These are phyloP conservation scores for Laupala kohalensis DNA, from an alignment of 1,140 invertebrate species.

Conservation along the genomic window DNA sequence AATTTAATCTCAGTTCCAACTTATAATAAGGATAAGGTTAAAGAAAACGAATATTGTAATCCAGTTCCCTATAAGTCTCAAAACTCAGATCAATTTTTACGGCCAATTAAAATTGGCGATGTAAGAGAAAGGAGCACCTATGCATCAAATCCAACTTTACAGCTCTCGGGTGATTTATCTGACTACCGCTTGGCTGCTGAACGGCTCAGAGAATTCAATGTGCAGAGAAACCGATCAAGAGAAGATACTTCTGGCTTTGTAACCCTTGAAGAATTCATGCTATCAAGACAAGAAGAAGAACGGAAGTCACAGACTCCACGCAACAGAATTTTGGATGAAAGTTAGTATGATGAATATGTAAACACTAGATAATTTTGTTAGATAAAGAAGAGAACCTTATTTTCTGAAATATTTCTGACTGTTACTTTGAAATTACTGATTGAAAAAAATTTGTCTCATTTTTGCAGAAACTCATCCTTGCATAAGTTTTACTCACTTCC, in stretches of 20 bases:
- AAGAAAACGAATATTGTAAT: neutral
- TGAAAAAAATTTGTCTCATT: neutral
- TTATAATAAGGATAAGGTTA: neutral
- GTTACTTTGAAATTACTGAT: too few species aligned
- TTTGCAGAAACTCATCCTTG: too few species aligned
- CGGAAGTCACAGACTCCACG: conserved; percentile 21
- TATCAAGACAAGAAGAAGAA: conserved; percentile 54
- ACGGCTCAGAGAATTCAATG: conserved; percentile 24
- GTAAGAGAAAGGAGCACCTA: conserved; percentile 28
- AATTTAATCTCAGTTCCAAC: neutral
- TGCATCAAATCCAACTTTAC: conserved; percentile 37
- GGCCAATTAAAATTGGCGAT: neutral
- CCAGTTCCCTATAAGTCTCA: neutral
- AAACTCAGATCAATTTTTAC: neutral
- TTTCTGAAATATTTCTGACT: too few species aligned
- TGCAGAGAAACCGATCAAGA: conserved; percentile 28
- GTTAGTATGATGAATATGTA: too few species aligned
- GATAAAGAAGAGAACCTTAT: too few species aligned
- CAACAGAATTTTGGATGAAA: neutral
- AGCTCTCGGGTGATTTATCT: conserved; percentile 22
- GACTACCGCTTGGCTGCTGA: conserved; percentile 23
- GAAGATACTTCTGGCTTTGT: conserved; percentile 29
- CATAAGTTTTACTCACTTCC: too few species aligned
- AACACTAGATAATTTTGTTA: too few species aligned
- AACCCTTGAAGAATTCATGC: conserved; percentile 61